Evolutionary conservation across 2,888 invertebrate genomes (phyloP).

Genomic region (Epirrhoe tristata): DNA sequence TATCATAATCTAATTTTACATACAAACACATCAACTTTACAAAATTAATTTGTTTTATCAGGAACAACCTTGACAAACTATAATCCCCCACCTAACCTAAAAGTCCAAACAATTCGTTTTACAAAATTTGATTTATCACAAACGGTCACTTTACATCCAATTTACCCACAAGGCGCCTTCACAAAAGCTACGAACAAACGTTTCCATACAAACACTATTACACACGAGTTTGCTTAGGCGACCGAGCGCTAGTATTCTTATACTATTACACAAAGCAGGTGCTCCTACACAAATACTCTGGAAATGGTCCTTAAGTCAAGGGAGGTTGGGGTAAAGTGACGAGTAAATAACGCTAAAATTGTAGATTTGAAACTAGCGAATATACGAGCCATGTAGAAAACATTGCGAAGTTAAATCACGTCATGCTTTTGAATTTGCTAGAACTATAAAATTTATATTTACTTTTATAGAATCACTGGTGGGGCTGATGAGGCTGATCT

Average conservation of each 20-base stretch:
- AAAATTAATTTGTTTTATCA: too few species aligned
- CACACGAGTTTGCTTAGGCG: slow-evolving; percentile 40
- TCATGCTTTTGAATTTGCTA: too few species aligned
- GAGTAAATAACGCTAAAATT: slow-evolving; percentile 22
- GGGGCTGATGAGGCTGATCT: too few species aligned
- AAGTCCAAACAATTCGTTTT: neutral
- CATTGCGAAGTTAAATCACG: too few species aligned
- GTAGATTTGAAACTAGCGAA: neutral
- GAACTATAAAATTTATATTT: too few species aligned
- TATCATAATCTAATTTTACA: too few species aligned
- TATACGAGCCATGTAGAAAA: neutral
- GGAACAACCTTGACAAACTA: neutral
- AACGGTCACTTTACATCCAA: slow-evolving; percentile 12
- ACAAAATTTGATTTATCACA: slow-evolving; percentile 6
- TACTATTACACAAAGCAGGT: slow-evolving; percentile 36
- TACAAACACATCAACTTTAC: too few species aligned
- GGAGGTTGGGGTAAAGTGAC: slow-evolving; percentile 28
- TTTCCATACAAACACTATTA: slow-evolving; percentile 38
- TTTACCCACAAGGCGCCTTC: slow-evolving; percentile 5
- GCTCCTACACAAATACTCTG: slow-evolving; percentile 40
- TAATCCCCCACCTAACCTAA: neutral
- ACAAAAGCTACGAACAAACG: slow-evolving; percentile 24
- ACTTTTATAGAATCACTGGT: too few species aligned
- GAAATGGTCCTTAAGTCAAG: slow-evolving; percentile 34
- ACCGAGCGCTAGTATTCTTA: slow-evolving; percentile 38